These are phyloP conservation scores for Agelas oroides DNA, from an alignment of 37 sponge, comb jelly and placozoan species.

Conservation along the genomic window DNA sequence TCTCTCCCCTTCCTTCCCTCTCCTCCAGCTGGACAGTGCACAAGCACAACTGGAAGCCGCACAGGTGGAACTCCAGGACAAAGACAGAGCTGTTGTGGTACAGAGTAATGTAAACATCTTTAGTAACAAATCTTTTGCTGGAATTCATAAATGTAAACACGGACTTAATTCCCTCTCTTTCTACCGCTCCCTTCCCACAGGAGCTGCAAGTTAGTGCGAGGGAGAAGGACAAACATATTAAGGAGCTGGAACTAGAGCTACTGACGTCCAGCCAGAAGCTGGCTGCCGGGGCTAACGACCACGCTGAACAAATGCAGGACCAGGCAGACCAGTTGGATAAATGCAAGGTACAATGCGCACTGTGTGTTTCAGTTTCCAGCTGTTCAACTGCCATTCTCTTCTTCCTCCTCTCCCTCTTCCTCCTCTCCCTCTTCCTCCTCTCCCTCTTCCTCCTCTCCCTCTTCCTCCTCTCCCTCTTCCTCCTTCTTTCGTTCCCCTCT, in stretches of 20 bases:
- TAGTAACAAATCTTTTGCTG: no score
- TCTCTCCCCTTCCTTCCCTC: not conserved
- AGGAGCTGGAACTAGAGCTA: conserved; percentile 63
- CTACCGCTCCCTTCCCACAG: not conserved
- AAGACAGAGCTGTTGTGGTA: conserved; percentile 9
- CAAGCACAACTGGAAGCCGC: conserved; percentile 29
- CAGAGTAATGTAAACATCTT: no score
- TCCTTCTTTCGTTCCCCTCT: no score
- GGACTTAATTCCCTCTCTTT: not conserved
- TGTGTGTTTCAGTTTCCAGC: no score
- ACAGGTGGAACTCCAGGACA: conserved; percentile 10
- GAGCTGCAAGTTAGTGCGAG: not conserved
- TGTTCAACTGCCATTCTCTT: no score
- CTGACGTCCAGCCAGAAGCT: conserved; percentile 55
- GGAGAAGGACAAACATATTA: conserved; percentile 7
- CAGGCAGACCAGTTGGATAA: conserved; percentile 43
- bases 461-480: no score
- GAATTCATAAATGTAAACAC: no score
- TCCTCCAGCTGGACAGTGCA: conserved; percentile 11
- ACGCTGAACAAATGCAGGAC: conserved; percentile 52
- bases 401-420: no score
- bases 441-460: no score
- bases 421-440: no score
- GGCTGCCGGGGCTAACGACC: conserved; percentile 49
- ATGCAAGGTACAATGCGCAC: conserved; percentile 43